Base-by-base conservation (phyloP, 1,140 invertebrate genomes). In the Lanistes nyassanus region DNA sequence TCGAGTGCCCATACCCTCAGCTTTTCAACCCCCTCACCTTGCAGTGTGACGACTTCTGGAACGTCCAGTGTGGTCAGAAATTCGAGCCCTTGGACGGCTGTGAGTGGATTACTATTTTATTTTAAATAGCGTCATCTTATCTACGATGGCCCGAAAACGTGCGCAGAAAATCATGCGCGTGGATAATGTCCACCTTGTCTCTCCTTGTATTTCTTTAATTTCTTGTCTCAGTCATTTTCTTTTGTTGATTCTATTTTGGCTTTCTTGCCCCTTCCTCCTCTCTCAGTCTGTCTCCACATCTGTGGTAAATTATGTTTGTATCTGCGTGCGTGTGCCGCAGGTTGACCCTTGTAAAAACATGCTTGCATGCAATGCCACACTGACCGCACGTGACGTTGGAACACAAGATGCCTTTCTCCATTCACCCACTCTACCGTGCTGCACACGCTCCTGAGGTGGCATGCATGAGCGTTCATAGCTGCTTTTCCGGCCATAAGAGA, bases 1-100 rank as follows among this genome's bases (percentile, higher is more conserved):
- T 53, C 19, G 82, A 83, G 53, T 83, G 82, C 55, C 55, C 66
- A 23, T 83, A 83, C 55, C 82, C 82, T 23, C 34, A 79, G 26
- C 68, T 81, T 1, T 83, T 83, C 66, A 76, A 70, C 34, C 29
- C 69, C 16, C 39, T 75, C 37, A 78, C 82, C 16, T 55, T 60
- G 42, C 64, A 68, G 34, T 83, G 82, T 60, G 79, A 80, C 37
- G 53, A 76, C 13, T 80, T 73, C 26, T 64, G 74, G 21, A 69
- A 80, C 16, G 82, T 83, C 0, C 56, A 80, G 4, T 83, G 82
- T 69, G 80, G 80, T 11, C 1, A n/a, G 23, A n/a, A 31, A 31
- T n/a, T 26, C n/a, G 3, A 16, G 3, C 29, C 23, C n/a, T 9
- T 60, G 23, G 29, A 60, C 29, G 23, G 0, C 9, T 60, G 56